Evolutionary conservation across 2,888 invertebrate genomes (phyloP), one percentile per base, ranked within the genome.

Genomic region (Zeuzera pyrina): DNA sequence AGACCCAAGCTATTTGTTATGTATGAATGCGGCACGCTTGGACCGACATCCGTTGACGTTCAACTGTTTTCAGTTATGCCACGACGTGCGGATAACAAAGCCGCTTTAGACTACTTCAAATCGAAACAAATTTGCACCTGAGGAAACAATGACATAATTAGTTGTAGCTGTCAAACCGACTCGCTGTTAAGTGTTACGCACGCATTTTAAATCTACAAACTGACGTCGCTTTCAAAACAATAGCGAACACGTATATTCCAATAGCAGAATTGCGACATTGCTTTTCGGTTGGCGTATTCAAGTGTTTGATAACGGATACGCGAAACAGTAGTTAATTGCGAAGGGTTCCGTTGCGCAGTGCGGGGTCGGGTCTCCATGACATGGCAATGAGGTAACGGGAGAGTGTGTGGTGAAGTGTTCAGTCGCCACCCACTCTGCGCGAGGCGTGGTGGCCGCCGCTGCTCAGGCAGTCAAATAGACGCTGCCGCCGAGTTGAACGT

Each of bases 301-400:
- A 33, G 37, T 29, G 34, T 24, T 39, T 33, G 12, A 37, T 31
- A 35, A 28, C 28, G 22, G 42, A 33, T 41, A 38, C 36, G 31
- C 47, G 52, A 55, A 47, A 49, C 43, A 43, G 50, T 43, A 42
- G 46, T 45, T 47, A 39, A 47, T 51, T 49, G 47, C 51, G 57
- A 65, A 65, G 67, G 72, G 68, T 73, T 68, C 69, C 56, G 68
- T 73, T 68, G 68, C 56, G 62, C 66, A 57, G 55, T 55, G 63
- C 70, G 70, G 71, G 71, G 69, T 72, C 73, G 64, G 59, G 71
- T 71, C 72, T 72, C 74, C 71, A 61, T 76, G 68, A 69, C 73
- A 70, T 72, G 56, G 76, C 72, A 71, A 71, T 77, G 69, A 78
- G 78, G 77, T 79, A 81, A 79, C 81, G 81, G 79, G 79, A 78